phyloP scores from a whole-genome alignment of 2,113 vertebrate species.

The Tetrax tetrax region DNA sequence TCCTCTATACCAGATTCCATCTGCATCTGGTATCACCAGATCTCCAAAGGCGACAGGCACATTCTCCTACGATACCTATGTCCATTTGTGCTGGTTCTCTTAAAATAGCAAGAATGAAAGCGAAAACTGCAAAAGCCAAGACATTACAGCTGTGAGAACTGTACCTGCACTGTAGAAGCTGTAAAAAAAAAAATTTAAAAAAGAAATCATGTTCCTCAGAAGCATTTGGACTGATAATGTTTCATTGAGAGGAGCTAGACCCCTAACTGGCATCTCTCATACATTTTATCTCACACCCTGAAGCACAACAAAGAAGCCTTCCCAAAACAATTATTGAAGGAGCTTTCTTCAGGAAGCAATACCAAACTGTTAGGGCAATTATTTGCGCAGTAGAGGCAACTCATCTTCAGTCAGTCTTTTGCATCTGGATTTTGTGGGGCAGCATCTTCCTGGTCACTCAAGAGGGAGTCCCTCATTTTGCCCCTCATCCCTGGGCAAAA shows the following conservation, averaged over 20 bases:
- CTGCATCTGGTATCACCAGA: neutral
- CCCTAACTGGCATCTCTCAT: neutral
- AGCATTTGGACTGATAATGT: neutral
- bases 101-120: neutral
- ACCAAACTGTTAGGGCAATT: neutral
- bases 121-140: neutral
- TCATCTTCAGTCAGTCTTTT: neutral
- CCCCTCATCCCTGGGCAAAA: neutral
- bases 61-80: neutral
- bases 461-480: no score
- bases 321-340: neutral
- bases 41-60: neutral
- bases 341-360: neutral
- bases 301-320: neutral
- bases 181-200: no score
- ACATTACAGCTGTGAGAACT: neutral
- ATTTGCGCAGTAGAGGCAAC: neutral
- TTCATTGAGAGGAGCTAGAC: neutral
- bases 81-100: neutral
- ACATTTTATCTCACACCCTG: neutral
- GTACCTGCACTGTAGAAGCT: neutral
- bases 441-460: neutral
- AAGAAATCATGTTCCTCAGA: neutral
- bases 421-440: neutral
- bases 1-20: neutral